Conservation (phyloP, 2,797 vertebrate species). For the Hypotaenidia okinawae region DNA sequence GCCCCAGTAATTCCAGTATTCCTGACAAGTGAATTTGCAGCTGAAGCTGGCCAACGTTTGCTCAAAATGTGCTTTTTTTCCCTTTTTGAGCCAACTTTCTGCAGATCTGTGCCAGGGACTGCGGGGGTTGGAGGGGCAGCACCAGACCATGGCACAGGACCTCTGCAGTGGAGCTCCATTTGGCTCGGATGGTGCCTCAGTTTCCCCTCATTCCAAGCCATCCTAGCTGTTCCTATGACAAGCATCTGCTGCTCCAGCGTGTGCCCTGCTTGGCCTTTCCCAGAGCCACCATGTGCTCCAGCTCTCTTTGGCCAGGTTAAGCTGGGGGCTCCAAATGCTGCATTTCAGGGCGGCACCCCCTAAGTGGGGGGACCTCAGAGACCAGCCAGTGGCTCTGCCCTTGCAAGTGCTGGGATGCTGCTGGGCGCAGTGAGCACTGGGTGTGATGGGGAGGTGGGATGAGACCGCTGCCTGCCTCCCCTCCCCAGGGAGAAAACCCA, state of each 20-base stretch:
- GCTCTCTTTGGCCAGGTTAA: background rate
- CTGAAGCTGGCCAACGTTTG: background rate
- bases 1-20: background rate
- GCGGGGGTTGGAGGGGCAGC: background rate
- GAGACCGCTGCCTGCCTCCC: background rate
- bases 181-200: background rate
- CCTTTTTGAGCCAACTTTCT: background rate
- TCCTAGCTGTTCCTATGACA: background rate
- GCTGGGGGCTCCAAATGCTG: fast-evolving
- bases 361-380: background rate
- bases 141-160: fast-evolving
- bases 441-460: fast-evolving
- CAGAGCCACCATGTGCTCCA: background rate
- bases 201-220: background rate
- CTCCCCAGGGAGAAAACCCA: background rate
- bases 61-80: background rate
- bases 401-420: background rate
- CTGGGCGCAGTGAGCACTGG: fast-evolving
- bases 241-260: fast-evolving
- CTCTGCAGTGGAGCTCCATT: fast-evolving
- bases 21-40: constrained; percentile 8
- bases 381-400: background rate
- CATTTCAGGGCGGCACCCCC: background rate
- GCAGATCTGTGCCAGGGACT: background rate
- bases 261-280: background rate